Evolutionary conservation across 2,888 invertebrate genomes (phyloP), one percentile per base, ranked within the genome.

Genomic region (Ennomos quercinarius): DNA sequence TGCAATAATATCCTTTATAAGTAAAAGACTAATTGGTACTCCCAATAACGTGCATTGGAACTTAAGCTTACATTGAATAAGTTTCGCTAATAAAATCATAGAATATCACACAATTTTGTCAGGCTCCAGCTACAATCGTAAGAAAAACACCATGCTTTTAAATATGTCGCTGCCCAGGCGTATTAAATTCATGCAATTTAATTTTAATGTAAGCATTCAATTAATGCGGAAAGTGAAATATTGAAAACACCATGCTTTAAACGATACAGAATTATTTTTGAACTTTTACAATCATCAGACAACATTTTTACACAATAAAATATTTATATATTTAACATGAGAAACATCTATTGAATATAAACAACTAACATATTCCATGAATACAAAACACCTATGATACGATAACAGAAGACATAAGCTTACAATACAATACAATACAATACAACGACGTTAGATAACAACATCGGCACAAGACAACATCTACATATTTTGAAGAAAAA

Each of bases 381-480:
- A 42, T 17, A 51, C 12, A 41, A 12, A 60, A 60, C 13, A 34
- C 46, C 50, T 58, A 39, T 2, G 11, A n/a, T 39, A 52, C 43
- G 49, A 27, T 17, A 4, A 36, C 44, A 50, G 48, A 55, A 43
- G 49, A 53, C 55, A 42, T 54, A 63, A 63, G 63, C 62, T 48
- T 34, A 55, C 39, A 38, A 57, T 47, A 55, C 40, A 11, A 17
- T 17, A 17, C 17, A 2, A 1, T 17, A 44, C 40, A 45, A 27
- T 76, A 62, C 11, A 34, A 11, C 10, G 9, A 11, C 10, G 9
- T 49, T 11, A 44, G 35, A 76, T 61, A 34, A 45, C 40, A 42
- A 54, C 47, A 47, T 35, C 66, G 65, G 74, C 51, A 84, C 82
- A 72, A 73, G 67, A 86, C 86, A 79, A 86, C 84, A 86, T 73